Evolutionary conservation across 2,888 invertebrate genomes (phyloP).

Genomic region (Cheilosia grossa): DNA sequence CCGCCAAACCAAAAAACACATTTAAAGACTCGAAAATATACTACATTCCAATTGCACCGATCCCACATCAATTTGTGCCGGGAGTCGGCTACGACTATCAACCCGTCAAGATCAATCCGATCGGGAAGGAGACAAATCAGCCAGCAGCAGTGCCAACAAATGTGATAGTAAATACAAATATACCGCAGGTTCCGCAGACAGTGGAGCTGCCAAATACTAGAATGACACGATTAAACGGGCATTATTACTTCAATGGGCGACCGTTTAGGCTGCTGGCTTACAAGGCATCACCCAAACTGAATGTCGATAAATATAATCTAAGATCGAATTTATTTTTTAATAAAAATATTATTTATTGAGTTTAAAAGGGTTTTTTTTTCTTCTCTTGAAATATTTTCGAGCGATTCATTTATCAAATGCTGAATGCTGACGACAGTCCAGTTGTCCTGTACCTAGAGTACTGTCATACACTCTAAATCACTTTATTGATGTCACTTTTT

Average conservation of each 20-base stretch:
- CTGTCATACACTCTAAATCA: too few species aligned
- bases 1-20: constrained; percentile 80
- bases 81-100: constrained; percentile 93
- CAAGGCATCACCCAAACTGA: constrained; percentile 77
- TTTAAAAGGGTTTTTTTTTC: constrained; percentile 5
- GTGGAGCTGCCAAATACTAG: constrained; percentile 75
- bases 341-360: constrained; percentile 82
- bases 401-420: background rate
- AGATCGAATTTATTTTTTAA: constrained; percentile 81
- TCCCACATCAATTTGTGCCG: constrained; percentile 93
- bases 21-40: constrained; percentile 91
- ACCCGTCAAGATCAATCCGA: constrained; percentile 85
- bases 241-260: constrained; percentile 81
- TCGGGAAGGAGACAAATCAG: constrained; percentile 72
- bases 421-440: too few species aligned
- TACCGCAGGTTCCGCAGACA: constrained; percentile 27
- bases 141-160: constrained; percentile 20
- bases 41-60: constrained; percentile 92
- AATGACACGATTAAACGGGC: constrained; percentile 78
- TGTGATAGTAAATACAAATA: constrained; percentile 56
- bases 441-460: too few species aligned
- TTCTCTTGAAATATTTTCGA: background rate
- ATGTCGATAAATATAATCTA: constrained; percentile 80
- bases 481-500: too few species aligned
- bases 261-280: constrained; percentile 80